These are phyloP conservation scores for Trematocara nigrifrons DNA, from an alignment of 2,113 vertebrate species.

Conservation along the genomic window DNA sequence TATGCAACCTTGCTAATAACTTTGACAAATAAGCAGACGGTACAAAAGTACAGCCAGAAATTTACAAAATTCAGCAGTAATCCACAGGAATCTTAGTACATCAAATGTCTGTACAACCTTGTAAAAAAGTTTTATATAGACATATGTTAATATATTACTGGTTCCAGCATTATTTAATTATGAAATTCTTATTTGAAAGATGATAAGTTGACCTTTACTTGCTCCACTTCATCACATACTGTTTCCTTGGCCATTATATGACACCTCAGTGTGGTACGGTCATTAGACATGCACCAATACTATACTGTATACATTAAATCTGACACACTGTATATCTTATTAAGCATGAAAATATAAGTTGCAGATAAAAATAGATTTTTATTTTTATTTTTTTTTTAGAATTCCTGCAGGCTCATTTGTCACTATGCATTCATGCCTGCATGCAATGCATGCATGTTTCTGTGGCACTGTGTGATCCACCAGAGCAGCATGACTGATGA, in stretches of 20 bases:
- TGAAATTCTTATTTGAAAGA: not conserved
- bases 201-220: not conserved
- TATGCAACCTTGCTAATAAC: not conserved
- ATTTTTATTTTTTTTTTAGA: not conserved
- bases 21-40: not conserved
- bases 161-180: not conserved
- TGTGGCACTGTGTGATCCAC: not conserved
- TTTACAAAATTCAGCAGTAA: not conserved
- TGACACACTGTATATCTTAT: not conserved
- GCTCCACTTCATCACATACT: not conserved
- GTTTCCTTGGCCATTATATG: not conserved
- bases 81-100: not conserved
- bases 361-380: slow-evolving; percentile 41
- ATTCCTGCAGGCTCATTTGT: slow-evolving; percentile 10
- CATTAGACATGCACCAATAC: not conserved
- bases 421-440: slow-evolving; percentile 8
- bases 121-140: not conserved
- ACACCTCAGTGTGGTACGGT: not conserved
- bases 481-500: slow-evolving; percentile 53
- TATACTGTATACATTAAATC: not conserved
- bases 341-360: not conserved
- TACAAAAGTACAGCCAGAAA: not conserved
- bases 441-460: slow-evolving; percentile 18
- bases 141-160: not conserved
- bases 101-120: not conserved